Conservation (phyloP, 2,113 vertebrate genomes). For the Dasypus novemcinctus region DNA sequence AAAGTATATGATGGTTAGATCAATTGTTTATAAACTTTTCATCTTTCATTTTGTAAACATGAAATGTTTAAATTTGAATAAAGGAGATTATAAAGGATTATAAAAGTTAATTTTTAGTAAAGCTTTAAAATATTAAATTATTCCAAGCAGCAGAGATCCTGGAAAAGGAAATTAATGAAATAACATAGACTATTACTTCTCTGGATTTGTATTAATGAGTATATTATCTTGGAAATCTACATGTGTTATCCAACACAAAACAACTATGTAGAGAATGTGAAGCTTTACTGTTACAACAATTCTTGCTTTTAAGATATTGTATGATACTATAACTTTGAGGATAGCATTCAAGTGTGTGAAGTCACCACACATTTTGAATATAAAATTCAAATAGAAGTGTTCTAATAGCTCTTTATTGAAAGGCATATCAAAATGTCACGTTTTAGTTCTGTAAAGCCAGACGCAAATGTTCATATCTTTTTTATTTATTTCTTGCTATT, state of each 20-base stretch:
- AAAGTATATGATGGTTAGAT: neutral
- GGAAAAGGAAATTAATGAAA: slow-evolving; percentile 70
- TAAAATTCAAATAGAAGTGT: slow-evolving; percentile 90
- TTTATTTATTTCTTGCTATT: slow-evolving; percentile 83
- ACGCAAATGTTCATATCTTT: slow-evolving; percentile 85
- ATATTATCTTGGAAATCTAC: slow-evolving; percentile 83
- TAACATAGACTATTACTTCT: slow-evolving; percentile 81
- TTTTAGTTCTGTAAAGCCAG: slow-evolving; percentile 90
- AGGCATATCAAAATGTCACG: slow-evolving; percentile 93
- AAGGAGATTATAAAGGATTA: slow-evolving; percentile 31
- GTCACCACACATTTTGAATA: slow-evolving; percentile 86
- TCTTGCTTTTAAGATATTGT: slow-evolving; percentile 83
- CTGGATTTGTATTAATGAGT: slow-evolving; percentile 84
- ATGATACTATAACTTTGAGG: slow-evolving; percentile 84
- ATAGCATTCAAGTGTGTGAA: slow-evolving; percentile 86
- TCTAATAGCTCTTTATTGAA: slow-evolving; percentile 94
- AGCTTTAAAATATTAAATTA: slow-evolving; percentile 63
- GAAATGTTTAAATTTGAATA: slow-evolving; percentile 31
- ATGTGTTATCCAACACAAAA: slow-evolving; percentile 82
- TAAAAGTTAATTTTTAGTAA: slow-evolving; percentile 54
- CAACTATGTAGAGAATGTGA: slow-evolving; percentile 84
- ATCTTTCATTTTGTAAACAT: slow-evolving; percentile 16
- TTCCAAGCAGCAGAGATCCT: slow-evolving; percentile 25
- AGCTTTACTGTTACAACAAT: slow-evolving; percentile 83
- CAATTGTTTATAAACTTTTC: slow-evolving; percentile 23